Percentiles rank a stretch among this genome's conserved stretches.
These are phyloP conservation scores for Leptogaster cylindrica DNA, from an alignment of 2,888 invertebrate species.

Conservation along the genomic window DNA sequence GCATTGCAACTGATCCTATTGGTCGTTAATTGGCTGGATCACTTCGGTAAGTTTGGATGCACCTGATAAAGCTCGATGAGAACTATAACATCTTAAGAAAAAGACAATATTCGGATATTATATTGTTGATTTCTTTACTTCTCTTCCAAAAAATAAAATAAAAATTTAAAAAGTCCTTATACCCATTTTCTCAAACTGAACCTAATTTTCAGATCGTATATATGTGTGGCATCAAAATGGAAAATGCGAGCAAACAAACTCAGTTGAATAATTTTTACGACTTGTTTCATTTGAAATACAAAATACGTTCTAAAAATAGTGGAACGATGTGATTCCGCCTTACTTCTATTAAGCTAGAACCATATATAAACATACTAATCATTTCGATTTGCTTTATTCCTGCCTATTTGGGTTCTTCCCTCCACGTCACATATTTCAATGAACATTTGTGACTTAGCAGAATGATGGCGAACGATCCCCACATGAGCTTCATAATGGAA, in stretches of 20 bases:
- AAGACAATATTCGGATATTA: slow-evolving; percentile 43
- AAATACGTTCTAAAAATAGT: slow-evolving; percentile 38
- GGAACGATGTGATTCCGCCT: slow-evolving; percentile 45
- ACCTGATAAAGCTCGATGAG: slow-evolving; percentile 45
- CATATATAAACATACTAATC: slow-evolving; percentile 48
- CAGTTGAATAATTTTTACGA: slow-evolving; percentile 41
- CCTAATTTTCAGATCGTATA: slow-evolving; percentile 62
- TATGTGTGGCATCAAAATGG: slow-evolving; percentile 54
- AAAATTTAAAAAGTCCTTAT: too few relatives aligned
- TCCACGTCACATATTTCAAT: slow-evolving; percentile 48
- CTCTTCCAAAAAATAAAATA: slow-evolving; percentile 43
- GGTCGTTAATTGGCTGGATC: slow-evolving; percentile 47
- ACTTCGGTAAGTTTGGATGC: slow-evolving; percentile 61
- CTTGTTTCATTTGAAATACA: slow-evolving; percentile 41
- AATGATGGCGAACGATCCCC: slow-evolving; percentile 48
- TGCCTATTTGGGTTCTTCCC: slow-evolving; percentile 51
- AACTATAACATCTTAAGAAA: slow-evolving; percentile 45
- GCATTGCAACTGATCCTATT: slow-evolving; percentile 57
- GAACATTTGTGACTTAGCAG: slow-evolving; percentile 50
- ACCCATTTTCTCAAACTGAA: slow-evolving; percentile 56
- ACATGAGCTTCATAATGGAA: slow-evolving; percentile 30
- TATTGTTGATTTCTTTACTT: slow-evolving; percentile 45
- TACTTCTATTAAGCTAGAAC: slow-evolving; percentile 43
- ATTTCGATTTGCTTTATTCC: slow-evolving; percentile 51
- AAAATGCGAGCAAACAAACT: slow-evolving; percentile 43